phyloP scores from a whole-genome alignment of 2,888 invertebrate genomes.

The Nemapogon koenigi region DNA sequence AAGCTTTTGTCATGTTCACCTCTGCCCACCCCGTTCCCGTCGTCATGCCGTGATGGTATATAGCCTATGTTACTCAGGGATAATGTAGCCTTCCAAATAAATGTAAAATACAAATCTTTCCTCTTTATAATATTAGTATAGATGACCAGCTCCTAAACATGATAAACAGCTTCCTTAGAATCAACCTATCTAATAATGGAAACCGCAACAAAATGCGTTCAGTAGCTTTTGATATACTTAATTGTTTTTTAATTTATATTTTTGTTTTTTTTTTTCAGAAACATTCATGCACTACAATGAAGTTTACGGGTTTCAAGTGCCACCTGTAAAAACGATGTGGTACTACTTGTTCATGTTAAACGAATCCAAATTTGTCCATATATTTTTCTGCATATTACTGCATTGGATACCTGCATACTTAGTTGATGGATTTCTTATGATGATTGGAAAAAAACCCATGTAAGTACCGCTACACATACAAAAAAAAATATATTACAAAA shows the following conservation, averaged over 20 bases:
- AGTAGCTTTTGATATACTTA: no score
- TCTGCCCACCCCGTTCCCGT: no score
- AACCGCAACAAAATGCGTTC: no score
- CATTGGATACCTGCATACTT: conserved; percentile 24
- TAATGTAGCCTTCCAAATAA: no score
- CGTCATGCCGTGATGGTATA: no score
- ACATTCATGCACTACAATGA: conserved; percentile 62
- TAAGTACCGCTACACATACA: conserved; percentile 32
- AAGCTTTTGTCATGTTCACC: no score
- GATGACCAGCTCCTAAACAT: no score
- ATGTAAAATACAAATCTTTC: no score
- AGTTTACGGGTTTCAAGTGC: conserved; percentile 58
- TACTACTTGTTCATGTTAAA: conserved; percentile 69
- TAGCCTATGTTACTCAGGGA: no score
- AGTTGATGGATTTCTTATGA: conserved; percentile 11
- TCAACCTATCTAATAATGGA: no score
- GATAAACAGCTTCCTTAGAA: no score
- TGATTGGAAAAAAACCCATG: conserved; percentile 43
- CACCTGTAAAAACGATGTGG: conserved; percentile 67
- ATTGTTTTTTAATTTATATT: conserved; percentile 6
- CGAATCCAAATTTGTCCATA: conserved; percentile 59
- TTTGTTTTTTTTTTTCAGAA: conserved; percentile 29
- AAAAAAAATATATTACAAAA: neutral
- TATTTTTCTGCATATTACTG: conserved; percentile 59
- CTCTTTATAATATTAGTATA: no score